These are phyloP conservation scores for Punctoribates punctum DNA, from an alignment of 2,888 invertebrate genomes.

Conservation along the genomic window DNA sequence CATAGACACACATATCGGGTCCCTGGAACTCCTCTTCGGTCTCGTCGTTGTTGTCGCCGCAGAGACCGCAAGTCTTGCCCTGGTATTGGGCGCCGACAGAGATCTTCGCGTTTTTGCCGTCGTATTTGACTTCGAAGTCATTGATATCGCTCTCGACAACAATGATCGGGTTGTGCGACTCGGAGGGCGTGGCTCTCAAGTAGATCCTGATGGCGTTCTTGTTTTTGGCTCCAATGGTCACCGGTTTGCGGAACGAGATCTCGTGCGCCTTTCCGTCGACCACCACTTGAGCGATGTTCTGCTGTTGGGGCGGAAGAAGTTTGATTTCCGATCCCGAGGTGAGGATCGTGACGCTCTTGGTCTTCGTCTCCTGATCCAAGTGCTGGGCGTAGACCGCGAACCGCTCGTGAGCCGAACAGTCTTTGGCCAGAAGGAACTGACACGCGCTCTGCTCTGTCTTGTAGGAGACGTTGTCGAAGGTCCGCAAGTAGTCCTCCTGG, in stretches of 20 bases:
- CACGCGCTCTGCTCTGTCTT: slow-evolving; percentile 13
- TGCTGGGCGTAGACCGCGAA: slow-evolving; percentile 40
- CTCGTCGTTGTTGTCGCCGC: slow-evolving; percentile 48
- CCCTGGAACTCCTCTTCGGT: slow-evolving; percentile 44
- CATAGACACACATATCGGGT: slow-evolving; percentile 43
- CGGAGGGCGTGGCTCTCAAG: slow-evolving; percentile 29
- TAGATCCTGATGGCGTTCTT: slow-evolving; percentile 21
- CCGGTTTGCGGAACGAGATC: not conserved
- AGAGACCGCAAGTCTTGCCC: slow-evolving; percentile 47
- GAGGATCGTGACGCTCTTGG: slow-evolving; percentile 39
- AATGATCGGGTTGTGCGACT: slow-evolving; percentile 25
- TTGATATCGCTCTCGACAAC: slow-evolving; percentile 21
- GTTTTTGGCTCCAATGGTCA: not conserved
- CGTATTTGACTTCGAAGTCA: slow-evolving; percentile 41
- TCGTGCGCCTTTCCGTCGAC: slow-evolving; percentile 34
- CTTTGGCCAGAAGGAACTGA: slow-evolving; percentile 43
- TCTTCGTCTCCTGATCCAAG: slow-evolving; percentile 33
- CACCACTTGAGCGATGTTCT: slow-evolving; percentile 31
- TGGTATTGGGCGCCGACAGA: slow-evolving; percentile 43
- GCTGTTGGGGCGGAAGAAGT: slow-evolving; percentile 41
- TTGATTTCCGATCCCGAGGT: slow-evolving; percentile 33
- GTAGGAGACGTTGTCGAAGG: slow-evolving; percentile 44
- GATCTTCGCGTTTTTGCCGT: slow-evolving; percentile 46
- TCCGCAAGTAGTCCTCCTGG: slow-evolving; percentile 40
- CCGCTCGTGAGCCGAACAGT: slow-evolving; percentile 37